Base-by-base conservation (phyloP, 1,140 invertebrate genomes). In the Cyrtorhinus lividipennis region DNA sequence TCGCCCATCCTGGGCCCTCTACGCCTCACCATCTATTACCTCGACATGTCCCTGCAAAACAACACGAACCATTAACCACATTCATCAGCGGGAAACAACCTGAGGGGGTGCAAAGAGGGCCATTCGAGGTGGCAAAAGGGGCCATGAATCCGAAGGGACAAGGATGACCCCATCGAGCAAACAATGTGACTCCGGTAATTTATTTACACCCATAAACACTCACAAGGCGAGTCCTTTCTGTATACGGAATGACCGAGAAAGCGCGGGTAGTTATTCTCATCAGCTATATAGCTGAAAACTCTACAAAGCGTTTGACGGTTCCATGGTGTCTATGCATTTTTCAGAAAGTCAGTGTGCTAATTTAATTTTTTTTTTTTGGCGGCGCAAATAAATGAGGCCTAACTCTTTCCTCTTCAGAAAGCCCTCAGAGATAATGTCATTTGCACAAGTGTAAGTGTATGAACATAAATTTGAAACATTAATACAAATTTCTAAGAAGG, bases 1-100 rank as follows among this genome's bases (percentile, higher is more conserved):
- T 61, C 65, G 59, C 65, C 48, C 53, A 48, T 64, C 60, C 59
- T 63, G 59, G 60, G 60, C 64, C 60, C 24, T 57, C 45, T 56
- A 58, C 26, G n/a, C 56, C 48, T 56, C n/a, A 13, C 15, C 38
- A 59, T 59, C 27, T 59, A 59, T 59, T 59, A 59, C 27, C 58
- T 59, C 24, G 27, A 27, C 58, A 59, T 59, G 24, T 30, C 58
- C 58, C 58, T 59, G 58, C 15, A 59, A 59, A 57, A 59, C 23
- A 58, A 58, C 15, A 53, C 48, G 48, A 12, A 22, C 48, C 48
- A 53, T 53, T 53, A 27, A 59, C 24, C 58, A 59, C 24, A 59
- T 59, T 59, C 24, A 59, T 59, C 27, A 59, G 27, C 10, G 23
- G 10, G 24, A 27, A 59, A 30, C n/a, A 30, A n/a, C n/a, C 27